phyloP scores from a whole-genome alignment of 1,140 invertebrate genomes.

The Pygmarrhopalites habei region DNA sequence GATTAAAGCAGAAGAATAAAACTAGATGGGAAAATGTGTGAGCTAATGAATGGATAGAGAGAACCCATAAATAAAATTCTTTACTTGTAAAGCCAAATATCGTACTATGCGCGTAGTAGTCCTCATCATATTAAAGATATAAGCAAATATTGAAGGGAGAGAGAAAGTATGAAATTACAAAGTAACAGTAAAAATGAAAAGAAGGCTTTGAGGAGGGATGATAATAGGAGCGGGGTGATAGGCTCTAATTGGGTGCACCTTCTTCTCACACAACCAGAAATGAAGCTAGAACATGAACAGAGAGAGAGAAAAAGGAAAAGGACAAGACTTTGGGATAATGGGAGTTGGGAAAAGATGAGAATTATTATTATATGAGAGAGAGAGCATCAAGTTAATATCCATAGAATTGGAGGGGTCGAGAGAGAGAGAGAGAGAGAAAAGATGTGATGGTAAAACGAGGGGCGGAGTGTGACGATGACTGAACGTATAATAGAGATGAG shows the following conservation, averaged over 20 bases:
- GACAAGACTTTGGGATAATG: too few species aligned
- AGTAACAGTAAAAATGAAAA: not conserved
- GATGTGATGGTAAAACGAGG: too few species aligned
- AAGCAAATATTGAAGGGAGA: not conserved
- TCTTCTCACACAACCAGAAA: not conserved
- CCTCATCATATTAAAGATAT: too few species aligned
- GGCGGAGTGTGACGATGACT: not conserved
- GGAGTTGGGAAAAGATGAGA: too few species aligned
- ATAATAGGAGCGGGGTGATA: slow-evolving; percentile 16
- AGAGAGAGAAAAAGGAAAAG: not conserved
- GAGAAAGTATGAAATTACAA: not conserved
- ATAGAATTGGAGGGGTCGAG: not conserved
- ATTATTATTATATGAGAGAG: not conserved
- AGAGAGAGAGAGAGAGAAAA: not conserved
- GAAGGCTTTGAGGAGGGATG: not conserved
- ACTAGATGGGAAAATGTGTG: too few species aligned
- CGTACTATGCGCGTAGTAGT: too few species aligned
- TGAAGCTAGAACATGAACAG: too few species aligned
- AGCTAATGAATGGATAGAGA: not conserved
- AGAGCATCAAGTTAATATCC: not conserved
- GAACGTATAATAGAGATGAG: too few species aligned
- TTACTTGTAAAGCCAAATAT: not conserved
- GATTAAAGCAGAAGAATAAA: too few species aligned
- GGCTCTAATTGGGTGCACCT: slow-evolving; percentile 13
- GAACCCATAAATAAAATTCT: slow-evolving; percentile 10